These are phyloP conservation scores for Syngnathus floridae DNA, from an alignment of 2,113 vertebrate species.

Conservation along the genomic window DNA sequence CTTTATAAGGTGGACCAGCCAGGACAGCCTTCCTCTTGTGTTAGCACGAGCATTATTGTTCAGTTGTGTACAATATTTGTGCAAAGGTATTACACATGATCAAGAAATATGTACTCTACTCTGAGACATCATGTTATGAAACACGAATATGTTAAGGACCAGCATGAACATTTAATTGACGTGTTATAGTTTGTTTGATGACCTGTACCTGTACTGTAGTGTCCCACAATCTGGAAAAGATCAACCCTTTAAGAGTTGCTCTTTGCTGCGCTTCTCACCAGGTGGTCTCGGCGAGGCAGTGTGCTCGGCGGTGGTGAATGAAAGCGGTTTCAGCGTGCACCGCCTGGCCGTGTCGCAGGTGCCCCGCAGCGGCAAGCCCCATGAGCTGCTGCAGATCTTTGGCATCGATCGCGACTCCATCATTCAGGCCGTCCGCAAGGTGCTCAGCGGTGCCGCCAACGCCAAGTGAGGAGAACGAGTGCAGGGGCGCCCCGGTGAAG, in stretches of 20 bases:
- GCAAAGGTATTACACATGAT: not conserved
- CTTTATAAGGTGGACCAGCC: not conserved
- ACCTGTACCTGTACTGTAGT: too few relatives aligned
- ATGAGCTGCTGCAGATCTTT: constrained; percentile 76
- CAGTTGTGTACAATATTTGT: not conserved
- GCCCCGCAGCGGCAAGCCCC: constrained; percentile 75
- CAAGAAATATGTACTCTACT: not conserved
- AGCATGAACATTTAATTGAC: too few relatives aligned
- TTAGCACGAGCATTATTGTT: not conserved
- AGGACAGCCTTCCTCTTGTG: not conserved
- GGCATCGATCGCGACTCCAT: constrained; percentile 72
- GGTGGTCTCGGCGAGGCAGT: constrained; percentile 83
- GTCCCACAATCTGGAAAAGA: too few relatives aligned
- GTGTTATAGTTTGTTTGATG: too few relatives aligned
- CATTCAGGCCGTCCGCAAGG: constrained; percentile 52
- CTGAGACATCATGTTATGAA: not conserved
- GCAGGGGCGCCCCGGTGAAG: not conserved
- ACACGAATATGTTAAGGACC: not conserved
- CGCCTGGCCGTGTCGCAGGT: constrained; percentile 74
- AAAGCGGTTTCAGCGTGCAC: constrained; percentile 72
- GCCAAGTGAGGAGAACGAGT: constrained; percentile 46
- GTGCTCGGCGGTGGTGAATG: constrained; percentile 70
- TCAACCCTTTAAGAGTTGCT: too few relatives aligned
- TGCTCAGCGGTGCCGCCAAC: constrained; percentile 56
- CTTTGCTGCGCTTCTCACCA: constrained; percentile 30